Evolutionary conservation across 2,113 vertebrate species (phyloP), one percentile per base, ranked within the genome.

Genomic region (Actinemys pallida): DNA sequence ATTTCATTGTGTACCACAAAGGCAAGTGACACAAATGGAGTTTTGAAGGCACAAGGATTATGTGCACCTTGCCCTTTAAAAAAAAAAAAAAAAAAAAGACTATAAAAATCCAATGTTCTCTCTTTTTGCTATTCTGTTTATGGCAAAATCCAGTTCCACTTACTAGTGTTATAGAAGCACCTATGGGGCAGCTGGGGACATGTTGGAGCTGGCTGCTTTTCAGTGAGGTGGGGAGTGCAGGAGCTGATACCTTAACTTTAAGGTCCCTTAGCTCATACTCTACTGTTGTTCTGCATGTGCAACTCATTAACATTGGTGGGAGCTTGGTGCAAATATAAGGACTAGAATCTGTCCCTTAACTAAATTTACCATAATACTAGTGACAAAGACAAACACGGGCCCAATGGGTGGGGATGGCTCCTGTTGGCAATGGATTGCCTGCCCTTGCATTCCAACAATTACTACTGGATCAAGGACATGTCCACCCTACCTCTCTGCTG

Each of bases 141-240:
- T 56, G 69, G n/a, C 4, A 10, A 47, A 90, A 69, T n/a, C 3
- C 12, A 80, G 5, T 86, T 82, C 49, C 45, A 80, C 0, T 0
- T 2, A 29, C 87, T 89, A 17, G 29, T 59, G 11, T 29, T 59
- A 31, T 75, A 50, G 89, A 86, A 94, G 83, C 56, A 86, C 42
- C 42, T 84, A 3, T 29, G 39, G 39, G 29, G 83, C 47, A 47
- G 8, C 6, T 62, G 59, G 29, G 59, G 14, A 12, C 57, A 59
- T 59, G 57, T 6, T 59, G 69, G 31, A 0, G 0, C 27, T 54
- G 0, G 0, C n/a, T 1, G 5, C n/a, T 89, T 81, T 89, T 89
- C 16, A 25, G n/a, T 69, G n/a, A 39, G 84, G n/a, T 17, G 17
- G n/a, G 27, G 3, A 39, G 16, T 31, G 57, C 25, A 86, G 49